phyloP scores from a whole-genome alignment of 2,113 vertebrate species.

The Epinephelus lanceolatus region DNA sequence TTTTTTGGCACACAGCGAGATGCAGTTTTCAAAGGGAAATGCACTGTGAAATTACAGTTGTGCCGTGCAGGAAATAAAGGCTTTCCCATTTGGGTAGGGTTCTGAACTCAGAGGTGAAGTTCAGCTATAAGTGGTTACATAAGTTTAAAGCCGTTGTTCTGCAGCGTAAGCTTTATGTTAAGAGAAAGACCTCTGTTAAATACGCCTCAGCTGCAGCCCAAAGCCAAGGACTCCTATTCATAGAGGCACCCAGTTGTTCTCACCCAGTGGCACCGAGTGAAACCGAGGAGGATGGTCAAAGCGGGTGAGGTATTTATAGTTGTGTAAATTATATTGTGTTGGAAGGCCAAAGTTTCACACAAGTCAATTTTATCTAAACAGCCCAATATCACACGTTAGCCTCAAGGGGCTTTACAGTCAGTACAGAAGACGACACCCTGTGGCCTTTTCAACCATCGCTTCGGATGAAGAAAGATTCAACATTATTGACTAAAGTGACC shows the following conservation, averaged over 20 bases:
- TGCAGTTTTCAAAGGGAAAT: constrained; percentile 30
- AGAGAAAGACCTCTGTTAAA: constrained; percentile 45
- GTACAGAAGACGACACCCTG: no score
- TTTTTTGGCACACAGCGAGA: constrained; percentile 5
- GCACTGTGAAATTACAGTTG: constrained; percentile 55
- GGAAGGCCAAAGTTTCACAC: constrained; percentile 65
- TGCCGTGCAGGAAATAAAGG: constrained; percentile 24
- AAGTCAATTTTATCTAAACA: background rate
- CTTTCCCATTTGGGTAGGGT: constrained; percentile 5
- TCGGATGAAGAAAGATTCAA: no score
- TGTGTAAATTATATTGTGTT: constrained; percentile 75
- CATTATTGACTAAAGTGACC: background rate
- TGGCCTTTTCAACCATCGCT: no score
- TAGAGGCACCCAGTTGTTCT: constrained; percentile 78
- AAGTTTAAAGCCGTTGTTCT: constrained; percentile 51
- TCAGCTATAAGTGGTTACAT: constrained; percentile 39
- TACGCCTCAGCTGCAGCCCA: constrained; percentile 42
- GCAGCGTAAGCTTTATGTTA: constrained; percentile 48
- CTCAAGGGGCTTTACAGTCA: no score
- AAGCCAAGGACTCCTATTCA: constrained; percentile 75
- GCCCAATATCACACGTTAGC: no score
- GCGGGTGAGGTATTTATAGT: constrained; percentile 76
- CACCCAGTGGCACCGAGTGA: constrained; percentile 63
- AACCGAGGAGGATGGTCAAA: constrained; percentile 67
- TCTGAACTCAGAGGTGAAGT: constrained; percentile 31